Base-by-base conservation (phyloP, 2,797 vertebrate genomes). In the Atherinosoma microstoma region DNA sequence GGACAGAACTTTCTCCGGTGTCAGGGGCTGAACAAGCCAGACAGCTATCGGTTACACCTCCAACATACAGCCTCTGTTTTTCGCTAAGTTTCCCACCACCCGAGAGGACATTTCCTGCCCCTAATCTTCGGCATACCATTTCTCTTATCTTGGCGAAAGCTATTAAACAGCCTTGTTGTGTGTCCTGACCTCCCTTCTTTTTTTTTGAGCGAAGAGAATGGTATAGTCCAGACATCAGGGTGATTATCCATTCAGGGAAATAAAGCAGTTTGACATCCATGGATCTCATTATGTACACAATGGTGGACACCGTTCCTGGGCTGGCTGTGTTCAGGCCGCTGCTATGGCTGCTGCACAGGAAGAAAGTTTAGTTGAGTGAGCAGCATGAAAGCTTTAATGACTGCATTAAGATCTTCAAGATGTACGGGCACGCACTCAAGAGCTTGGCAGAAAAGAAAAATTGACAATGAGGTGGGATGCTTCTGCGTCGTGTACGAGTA, bases 71-170 rank as follows among this genome's bases (percentile, higher is more conserved):
- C 86, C 86, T 84, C 86, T 89, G 85, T 83, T 77, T 73, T 80
- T 77, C 36, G 10, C 57, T 54, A 47, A 77, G 67, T 85, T 91
- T 91, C 88, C 89, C 88, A 90, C 89, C 85, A 91, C 83, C 79
- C 47, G 83, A 91, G 89, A 92, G 81, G 83, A 84, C 83, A 78
- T 83, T 88, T 90, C 82, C 88, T 86, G 72, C 51, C 35, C 67
- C 88, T 90, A 86, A 90, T 92, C 89, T 85, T 4, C 24, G 74
- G 71, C 90, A 78, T 78, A 74, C 74, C 79, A 32, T 84, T 82
- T 87, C 82, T 87, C 79, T 91, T 90, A 91, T 89, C 88, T 86
- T 16, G 63, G 73, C n/a, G 40, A 90, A 88, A 86, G 87, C 86
- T 89, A 84, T 87, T 82, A 86, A 86, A 79, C 84, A 85, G 83